Evolutionary conservation across 1,140 invertebrate genomes (phyloP).

Genomic region (Helicoverpa armigera): DNA sequence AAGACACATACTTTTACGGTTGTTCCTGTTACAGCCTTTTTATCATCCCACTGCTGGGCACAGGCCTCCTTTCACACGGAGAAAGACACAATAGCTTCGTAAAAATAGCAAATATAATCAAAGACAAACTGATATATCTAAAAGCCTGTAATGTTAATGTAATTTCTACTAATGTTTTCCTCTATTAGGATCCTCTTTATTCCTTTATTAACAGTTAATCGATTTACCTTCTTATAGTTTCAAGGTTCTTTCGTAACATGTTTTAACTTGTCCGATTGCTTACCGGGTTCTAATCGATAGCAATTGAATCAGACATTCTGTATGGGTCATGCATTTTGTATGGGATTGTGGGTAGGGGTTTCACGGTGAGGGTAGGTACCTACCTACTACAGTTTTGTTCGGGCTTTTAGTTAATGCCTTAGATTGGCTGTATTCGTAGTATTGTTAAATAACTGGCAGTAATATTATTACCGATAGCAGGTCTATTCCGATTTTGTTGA

Average conservation of each 20-base stretch:
- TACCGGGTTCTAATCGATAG: conserved; percentile 12
- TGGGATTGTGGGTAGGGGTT: background rate
- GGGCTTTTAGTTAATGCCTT: background rate
- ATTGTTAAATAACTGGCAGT: no score
- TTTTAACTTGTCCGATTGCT: background rate
- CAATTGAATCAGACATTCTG: conserved; percentile 29
- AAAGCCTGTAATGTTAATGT: background rate
- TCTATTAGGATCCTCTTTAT: background rate
- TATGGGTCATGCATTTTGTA: conserved; percentile 27
- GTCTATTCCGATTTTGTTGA: no score
- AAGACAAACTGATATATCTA: background rate
- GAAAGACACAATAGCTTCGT: no score
- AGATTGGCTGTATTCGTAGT: no score
- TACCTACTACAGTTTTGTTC: background rate
- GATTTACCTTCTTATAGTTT: background rate
- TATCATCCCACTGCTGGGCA: no score
- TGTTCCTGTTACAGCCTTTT: no score
- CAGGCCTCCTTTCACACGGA: no score
- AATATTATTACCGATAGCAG: no score
- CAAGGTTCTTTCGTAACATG: conserved; percentile 4
- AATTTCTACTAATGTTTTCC: conserved; percentile 10
- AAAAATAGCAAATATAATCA: background rate
- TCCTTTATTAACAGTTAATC: background rate
- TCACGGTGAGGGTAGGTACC: background rate
- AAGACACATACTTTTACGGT: no score